Evolutionary conservation across 2,113 vertebrate species (phyloP).

Genomic region (Phyllopteryx taeniolatus): DNA sequence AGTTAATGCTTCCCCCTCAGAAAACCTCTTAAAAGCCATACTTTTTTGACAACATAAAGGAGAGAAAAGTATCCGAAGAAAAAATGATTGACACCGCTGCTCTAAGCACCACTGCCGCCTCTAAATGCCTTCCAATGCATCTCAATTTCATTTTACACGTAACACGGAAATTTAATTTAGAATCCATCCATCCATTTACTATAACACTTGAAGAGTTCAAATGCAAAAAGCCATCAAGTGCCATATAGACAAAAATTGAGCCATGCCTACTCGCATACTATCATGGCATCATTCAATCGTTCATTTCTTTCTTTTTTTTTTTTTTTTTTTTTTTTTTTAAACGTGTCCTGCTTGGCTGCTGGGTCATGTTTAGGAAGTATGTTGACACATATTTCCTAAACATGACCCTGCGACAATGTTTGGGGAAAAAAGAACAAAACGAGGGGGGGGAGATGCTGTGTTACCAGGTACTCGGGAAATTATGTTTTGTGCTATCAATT

Average conservation of each 20-base stretch:
- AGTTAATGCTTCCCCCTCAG: constrained; percentile 18
- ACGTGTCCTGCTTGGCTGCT: too few species aligned
- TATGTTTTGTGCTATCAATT: too few species aligned
- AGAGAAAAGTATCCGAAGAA: constrained; percentile 32
- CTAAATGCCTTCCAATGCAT: constrained; percentile 22
- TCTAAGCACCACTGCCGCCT: constrained; percentile 40
- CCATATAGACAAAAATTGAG: not conserved
- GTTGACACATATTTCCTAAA: too few species aligned
- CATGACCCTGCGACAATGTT: too few species aligned
- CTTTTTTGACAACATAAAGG: constrained; percentile 33
- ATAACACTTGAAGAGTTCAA: not conserved
- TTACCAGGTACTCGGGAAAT: too few species aligned
- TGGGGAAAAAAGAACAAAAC: too few species aligned
- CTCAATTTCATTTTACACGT: not conserved
- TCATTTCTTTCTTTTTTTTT: not conserved
- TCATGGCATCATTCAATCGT: not conserved
- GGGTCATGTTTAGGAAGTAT: too few species aligned
- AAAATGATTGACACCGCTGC: constrained; percentile 9
- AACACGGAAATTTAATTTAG: not conserved
- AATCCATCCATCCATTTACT: not conserved
- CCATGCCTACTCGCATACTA: not conserved
- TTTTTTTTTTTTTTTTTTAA: too few species aligned
- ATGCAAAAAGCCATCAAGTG: too few species aligned
- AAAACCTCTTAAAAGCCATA: constrained; percentile 41
- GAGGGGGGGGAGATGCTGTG: too few species aligned